Base-by-base conservation (phyloP, 2,888 invertebrate genomes). In the Oscheius myriophilus region DNA sequence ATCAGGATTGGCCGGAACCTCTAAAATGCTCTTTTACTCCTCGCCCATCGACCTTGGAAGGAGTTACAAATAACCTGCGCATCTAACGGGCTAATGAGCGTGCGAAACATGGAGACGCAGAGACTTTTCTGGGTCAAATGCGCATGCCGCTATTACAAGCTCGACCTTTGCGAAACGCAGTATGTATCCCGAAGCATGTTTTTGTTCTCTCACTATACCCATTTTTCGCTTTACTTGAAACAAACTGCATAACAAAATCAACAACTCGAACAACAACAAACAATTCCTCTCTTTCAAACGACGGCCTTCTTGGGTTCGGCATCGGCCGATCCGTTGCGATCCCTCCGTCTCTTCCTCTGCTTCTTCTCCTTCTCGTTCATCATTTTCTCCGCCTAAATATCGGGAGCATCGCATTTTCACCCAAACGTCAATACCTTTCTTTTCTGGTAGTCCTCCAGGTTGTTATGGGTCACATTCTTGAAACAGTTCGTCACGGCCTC, bases 381-480 rank as follows among this genome's bases (percentile, higher is more conserved):
- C 43, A 76, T 71, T 61, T 74, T 76, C 16, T 73, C 73, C n/a
- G 55, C 62, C 73, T 71, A 53, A 64, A 57, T 42, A 52, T 58
- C 26, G 18, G 16, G 16, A 18, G 3, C n/a, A 54, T 54, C 14
- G 23, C 7, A 3, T 14, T 21, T 9, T 21, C 4, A 58, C 18
- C 33, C 12, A 16, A 42, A 12, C 41, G 6, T 39, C 2, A 58
- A 39, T 6, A 72, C 75, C 69, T 78, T 78, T 67, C 77, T 43
- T 46, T 75, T 75, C 41, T 73, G 74, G 46, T 78, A 78, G n/a
- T 75, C 75, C n/a, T 66, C 67, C 52, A 71, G 68, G 51, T 78
- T 78, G 41, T 75, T 68, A 42, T 70, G 69, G 12, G 75, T 72
- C 18, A 75, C 73, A 61, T 78, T 78, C 45, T 78, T 78, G 69